Evolutionary conservation across 2,797 vertebrate genomes (phyloP), one percentile per base, ranked within the genome.

Genomic region (Lagorchestes hirsutus): DNA sequence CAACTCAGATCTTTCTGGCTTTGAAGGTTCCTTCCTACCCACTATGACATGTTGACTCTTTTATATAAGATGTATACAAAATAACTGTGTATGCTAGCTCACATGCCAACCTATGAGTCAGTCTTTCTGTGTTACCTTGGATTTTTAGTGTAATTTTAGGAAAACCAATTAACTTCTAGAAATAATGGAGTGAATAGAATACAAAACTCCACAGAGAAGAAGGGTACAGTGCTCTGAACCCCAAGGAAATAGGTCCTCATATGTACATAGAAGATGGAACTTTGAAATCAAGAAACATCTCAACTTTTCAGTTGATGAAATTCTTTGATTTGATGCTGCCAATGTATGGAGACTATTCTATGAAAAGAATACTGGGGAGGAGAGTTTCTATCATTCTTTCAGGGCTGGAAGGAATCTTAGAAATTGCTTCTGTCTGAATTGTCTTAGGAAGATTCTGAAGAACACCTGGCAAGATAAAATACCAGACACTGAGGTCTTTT

Each of bases 221-320:
- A 52, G 93, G 92, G 9, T 27, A 55, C 62, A 27, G 1, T 59
- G 27, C n/a, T 82, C 13, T 58, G 87, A 74, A 16, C 90, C 92
- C 40, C 2, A 0, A 24, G 40, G 14, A 90, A 13, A 56, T 0
- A 56, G 31, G 13, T 14, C 93, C 54, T 96, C 31, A 87, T 94
- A 95, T 22, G 31, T 58, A 91, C 18, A 90, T 2, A 27, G 27
- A 8, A 22, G n/a, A 6, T 24, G 24, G 3, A 90, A 46, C 13
- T 13, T 1, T 67, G 90, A 97, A 93, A 62, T 22, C 31, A 58
- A 92, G 95, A 54, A 34, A 24, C 31, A 28, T 90, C 46, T 74
- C 29, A 58, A 3, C 55, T 91, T 93, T 92, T 93, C 55, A 1
- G 54, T 0, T 5, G 52, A 82, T 62, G 12, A 55, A 67, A 10